A percentile compares a stretch with the other conserved stretches of the same genome.
Evolutionary conservation across 2,888 invertebrate species (phyloP).

Genomic region (Phyllotreta striolata): DNA sequence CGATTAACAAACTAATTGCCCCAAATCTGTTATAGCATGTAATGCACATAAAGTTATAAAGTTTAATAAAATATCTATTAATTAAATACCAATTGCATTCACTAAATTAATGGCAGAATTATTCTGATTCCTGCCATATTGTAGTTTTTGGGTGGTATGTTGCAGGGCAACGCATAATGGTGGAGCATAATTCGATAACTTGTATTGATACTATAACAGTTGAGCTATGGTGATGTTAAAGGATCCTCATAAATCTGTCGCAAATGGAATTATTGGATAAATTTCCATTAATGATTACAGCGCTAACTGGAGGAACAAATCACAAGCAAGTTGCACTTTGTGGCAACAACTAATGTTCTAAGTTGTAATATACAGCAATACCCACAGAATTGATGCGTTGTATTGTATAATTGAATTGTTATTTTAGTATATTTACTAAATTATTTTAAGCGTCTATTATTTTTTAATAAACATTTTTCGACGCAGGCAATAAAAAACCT

Average conservation of each 20-base stretch:
- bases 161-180: not conserved
- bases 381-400: too few species aligned
- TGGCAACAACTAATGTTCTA: not conserved
- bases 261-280: slow-evolving; percentile 5
- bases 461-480: too few species aligned
- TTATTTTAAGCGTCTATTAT: too few species aligned
- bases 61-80: not conserved
- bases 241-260: slow-evolving; percentile 6
- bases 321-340: not conserved
- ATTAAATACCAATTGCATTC: too few species aligned
- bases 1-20: too few species aligned
- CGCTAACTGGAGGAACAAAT: too few species aligned
- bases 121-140: not conserved
- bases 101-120: too few species aligned
- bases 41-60: not conserved
- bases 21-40: too few species aligned
- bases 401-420: too few species aligned
- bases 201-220: slow-evolving; percentile 1
- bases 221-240: not conserved
- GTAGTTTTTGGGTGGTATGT: slow-evolving; percentile 1
- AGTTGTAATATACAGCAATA: too few species aligned
- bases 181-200: slow-evolving; percentile 3
- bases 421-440: too few species aligned
- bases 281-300: slow-evolving; percentile 6
- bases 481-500: too few species aligned